Percentiles rank a stretch among this genome's conserved stretches.
These are phyloP conservation scores for Tamandua tetradactyla DNA, from an alignment of 2,797 vertebrate genomes.

Conservation along the genomic window DNA sequence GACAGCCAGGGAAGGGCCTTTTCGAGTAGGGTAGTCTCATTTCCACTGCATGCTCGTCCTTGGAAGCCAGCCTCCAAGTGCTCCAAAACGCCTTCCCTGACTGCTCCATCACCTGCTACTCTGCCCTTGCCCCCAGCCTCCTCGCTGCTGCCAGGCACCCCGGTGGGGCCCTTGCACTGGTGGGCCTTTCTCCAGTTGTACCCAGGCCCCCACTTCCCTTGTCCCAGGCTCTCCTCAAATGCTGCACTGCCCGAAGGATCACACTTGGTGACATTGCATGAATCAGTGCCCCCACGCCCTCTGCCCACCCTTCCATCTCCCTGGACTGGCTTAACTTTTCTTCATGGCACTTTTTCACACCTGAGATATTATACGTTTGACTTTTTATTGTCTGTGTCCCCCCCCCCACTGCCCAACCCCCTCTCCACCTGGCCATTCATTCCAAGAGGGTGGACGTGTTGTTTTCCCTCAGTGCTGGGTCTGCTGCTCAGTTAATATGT, in stretches of 20 bases:
- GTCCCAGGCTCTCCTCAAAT: not conserved
- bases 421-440: not conserved
- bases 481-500: not conserved
- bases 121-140: not conserved
- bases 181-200: no score
- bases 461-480: not conserved
- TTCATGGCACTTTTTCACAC: not conserved
- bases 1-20: no score
- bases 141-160: no score
- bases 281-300: not conserved
- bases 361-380: not conserved
- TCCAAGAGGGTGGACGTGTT: not conserved
- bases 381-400: not conserved
- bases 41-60: no score
- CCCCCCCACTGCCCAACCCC: not conserved
- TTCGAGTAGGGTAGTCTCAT: no score
- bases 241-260: not conserved
- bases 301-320: no score
- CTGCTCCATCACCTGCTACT: accelerated
- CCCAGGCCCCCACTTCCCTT: not conserved
- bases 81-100: not conserved
- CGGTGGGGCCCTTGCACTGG: no score
- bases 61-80: no score
- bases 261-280: not conserved
- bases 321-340: not conserved